Base-by-base conservation (phyloP, 2,888 invertebrate species). In the Dyspetes luteomarginatus region DNA sequence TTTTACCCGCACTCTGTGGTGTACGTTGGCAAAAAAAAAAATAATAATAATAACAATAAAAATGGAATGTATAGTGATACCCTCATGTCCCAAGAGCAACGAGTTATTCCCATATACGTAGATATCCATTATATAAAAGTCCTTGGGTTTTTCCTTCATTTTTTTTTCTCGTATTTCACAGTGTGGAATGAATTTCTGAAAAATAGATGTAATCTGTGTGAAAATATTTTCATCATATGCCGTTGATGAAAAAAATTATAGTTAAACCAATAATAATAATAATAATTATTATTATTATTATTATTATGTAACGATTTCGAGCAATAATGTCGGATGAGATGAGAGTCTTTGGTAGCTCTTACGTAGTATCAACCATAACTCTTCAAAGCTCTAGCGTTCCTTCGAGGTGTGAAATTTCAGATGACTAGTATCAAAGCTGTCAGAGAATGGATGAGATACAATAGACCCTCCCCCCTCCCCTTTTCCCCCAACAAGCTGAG, bases 391-490 rank as follows among this genome's bases (percentile, higher is more conserved):
- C 52, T 9, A 72, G 9, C 60, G 43, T 65, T 67, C 30, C 50
- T 41, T 48, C 19, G 50, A 4, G 19, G 79, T 65, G 41, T 80
- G 79, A 67, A 80, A 80, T 80, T 80, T 75, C 79, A 80, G 56
- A 58, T 52, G 65, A 36, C 48, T 75, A 71, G 52, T 62, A 67
- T 60, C 17, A 58, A n/a, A 58, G 58, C 60, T 48, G 65, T 15
- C 36, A 28, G 43, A 62, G 56, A 71, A 71, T 71, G 45, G 58
- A 75, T 67, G 65, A 15, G 58, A 36, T 22, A 12, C 17, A 17
- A 22, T 56, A 62, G 36, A n/a, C n/a, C n/a, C n/a, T n/a, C n/a
- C n/a, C n/a, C n/a, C n/a, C n/a, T n/a, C n/a, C n/a, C n/a, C n/a
- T n/a, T n/a, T n/a, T n/a, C n/a, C n/a, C n/a, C n/a, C 64, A 24